These are phyloP conservation scores for Cataglyphis albicans DNA, from an alignment of 2,888 invertebrate species.

Conservation along the genomic window DNA sequence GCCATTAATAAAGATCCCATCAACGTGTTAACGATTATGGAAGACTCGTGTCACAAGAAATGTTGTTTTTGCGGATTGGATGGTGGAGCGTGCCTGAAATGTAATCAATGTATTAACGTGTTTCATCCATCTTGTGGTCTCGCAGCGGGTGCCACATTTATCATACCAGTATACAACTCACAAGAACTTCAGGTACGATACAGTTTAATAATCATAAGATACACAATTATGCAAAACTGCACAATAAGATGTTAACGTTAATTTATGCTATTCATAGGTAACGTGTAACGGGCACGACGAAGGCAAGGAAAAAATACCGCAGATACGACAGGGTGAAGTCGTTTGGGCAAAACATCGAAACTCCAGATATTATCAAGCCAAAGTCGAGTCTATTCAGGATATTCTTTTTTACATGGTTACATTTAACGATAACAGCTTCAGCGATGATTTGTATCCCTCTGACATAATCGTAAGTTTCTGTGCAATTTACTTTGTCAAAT, in stretches of 20 bases:
- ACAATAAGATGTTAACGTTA: background rate
- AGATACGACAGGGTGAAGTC: conserved; percentile 83
- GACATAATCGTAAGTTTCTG: conserved; percentile 87
- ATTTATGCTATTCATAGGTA: conserved; percentile 71
- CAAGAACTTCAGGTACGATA: conserved; percentile 78
- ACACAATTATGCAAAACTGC: background rate
- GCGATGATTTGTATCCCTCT: conserved; percentile 87
- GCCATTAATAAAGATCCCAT: conserved; percentile 84
- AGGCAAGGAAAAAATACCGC: conserved; percentile 80
- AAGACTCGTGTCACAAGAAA: conserved; percentile 76
- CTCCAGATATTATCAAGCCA: conserved; percentile 88
- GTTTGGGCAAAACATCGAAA: conserved; percentile 89
- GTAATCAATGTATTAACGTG: conserved; percentile 85
- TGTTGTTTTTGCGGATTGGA: conserved; percentile 84
- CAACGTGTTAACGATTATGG: conserved; percentile 80
- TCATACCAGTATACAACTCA: conserved; percentile 81
- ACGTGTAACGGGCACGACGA: conserved; percentile 81
- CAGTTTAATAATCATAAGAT: background rate
- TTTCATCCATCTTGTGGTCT: conserved; percentile 89
- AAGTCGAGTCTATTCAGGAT: conserved; percentile 86
- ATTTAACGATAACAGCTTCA: conserved; percentile 88
- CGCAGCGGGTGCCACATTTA: conserved; percentile 86
- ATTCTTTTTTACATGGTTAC: conserved; percentile 88
- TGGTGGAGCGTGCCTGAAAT: conserved; percentile 86
- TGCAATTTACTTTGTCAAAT: background rate